Conservation (phyloP, 92 coral and sea anemone genomes). For the Porites divaricata region DNA sequence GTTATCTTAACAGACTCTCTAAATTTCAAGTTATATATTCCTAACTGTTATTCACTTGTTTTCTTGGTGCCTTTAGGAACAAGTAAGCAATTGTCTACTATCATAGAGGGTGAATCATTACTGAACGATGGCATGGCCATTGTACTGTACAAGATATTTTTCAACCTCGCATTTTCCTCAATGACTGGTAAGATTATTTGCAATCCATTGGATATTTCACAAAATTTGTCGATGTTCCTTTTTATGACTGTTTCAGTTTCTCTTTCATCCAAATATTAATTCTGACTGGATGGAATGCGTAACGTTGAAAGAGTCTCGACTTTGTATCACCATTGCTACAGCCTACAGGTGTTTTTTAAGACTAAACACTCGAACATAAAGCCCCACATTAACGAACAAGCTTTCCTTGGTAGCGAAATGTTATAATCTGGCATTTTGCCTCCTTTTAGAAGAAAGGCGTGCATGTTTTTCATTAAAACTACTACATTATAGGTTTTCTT, state of each 20-base stretch:
- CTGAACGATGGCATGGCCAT: constrained; percentile 99
- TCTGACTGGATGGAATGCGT: neutral
- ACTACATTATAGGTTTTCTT: too few relatives aligned
- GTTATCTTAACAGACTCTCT: too few relatives aligned
- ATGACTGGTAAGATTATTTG: constrained; percentile 82
- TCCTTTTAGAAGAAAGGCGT: too few relatives aligned
- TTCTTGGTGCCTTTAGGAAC: constrained; percentile 62
- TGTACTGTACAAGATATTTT: constrained; percentile 96
- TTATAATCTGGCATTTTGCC: too few relatives aligned
- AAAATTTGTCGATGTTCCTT: neutral
- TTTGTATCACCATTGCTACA: too few relatives aligned
- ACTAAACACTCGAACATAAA: too few relatives aligned
- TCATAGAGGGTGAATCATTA: constrained; percentile 97
- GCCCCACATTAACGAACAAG: too few relatives aligned
- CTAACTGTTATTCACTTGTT: neutral
- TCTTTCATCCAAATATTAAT: neutral
- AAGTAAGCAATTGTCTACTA: constrained; percentile 93
- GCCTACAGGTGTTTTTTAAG: too few relatives aligned
- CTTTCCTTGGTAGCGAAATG: too few relatives aligned
- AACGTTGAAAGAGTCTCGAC: too few relatives aligned
- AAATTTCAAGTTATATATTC: neutral
- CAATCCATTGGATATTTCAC: neutral
- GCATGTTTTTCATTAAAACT: too few relatives aligned
- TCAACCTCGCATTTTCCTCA: constrained; percentile 88
- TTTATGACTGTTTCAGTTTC: neutral